Conservation (phyloP, 2,113 vertebrate genomes). For the Setophaga coronata region DNA sequence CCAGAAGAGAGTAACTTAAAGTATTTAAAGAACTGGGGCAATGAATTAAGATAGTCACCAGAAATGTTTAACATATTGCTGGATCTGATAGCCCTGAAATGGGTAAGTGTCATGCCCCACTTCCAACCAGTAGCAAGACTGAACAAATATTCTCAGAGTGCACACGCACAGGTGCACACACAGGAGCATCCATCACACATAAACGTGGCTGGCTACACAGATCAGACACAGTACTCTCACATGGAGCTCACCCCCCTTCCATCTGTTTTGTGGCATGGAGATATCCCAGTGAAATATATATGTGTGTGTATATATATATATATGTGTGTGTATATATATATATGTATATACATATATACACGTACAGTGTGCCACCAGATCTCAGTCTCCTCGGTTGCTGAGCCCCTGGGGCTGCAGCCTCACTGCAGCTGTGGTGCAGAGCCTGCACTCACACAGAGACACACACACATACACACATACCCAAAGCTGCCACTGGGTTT, state of each 20-base stretch:
- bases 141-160: neutral
- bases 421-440: neutral
- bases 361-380: neutral
- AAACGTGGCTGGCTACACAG: rapidly evolving
- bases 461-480: too few species aligned
- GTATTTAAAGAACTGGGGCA: neutral
- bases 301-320: too few species aligned
- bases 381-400: neutral
- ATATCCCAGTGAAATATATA: neutral
- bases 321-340: neutral
- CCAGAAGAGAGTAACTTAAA: neutral
- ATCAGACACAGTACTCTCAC: neutral
- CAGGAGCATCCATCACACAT: rapidly evolving
- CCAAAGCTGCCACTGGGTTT: neutral
- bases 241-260: neutral
- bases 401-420: neutral
- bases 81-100: neutral
- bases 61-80: neutral
- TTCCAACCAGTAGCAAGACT: rapidly evolving
- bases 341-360: rapidly evolving
- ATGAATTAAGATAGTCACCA: neutral
- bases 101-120: rapidly evolving
- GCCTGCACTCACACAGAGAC: neutral
- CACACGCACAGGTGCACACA: rapidly evolving
- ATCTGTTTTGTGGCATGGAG: neutral